Evolutionary conservation across 1,140 invertebrate genomes (phyloP).

Genomic region (Holotrichia oblita): DNA sequence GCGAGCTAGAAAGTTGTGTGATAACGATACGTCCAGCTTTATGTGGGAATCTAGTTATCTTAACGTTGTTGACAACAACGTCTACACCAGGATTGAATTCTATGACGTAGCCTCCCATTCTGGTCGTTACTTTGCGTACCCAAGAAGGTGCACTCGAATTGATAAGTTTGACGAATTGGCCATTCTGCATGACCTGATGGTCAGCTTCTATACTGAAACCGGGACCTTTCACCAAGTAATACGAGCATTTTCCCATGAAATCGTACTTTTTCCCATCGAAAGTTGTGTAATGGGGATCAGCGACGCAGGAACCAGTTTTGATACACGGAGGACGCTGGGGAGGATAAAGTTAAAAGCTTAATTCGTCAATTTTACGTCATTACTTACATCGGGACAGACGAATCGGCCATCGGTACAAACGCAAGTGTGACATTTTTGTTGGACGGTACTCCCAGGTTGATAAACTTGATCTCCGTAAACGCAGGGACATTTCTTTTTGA

Average conservation of each 20-base stretch:
- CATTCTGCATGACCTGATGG: neutral
- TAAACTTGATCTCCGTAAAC: slow-evolving; percentile 76
- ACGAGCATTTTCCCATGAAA: slow-evolving; percentile 90
- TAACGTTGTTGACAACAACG: neutral
- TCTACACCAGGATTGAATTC: neutral
- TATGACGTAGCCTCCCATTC: neutral
- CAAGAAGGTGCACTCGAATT: neutral
- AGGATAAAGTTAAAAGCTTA: too few relatives aligned
- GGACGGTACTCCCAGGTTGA: slow-evolving; percentile 73
- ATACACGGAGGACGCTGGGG: neutral
- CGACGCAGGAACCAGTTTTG: slow-evolving; percentile 68
- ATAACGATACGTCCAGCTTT: neutral
- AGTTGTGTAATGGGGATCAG: slow-evolving; percentile 89
- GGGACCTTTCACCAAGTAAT: slow-evolving; percentile 68
- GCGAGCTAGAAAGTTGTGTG: neutral
- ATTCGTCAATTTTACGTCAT: too few relatives aligned
- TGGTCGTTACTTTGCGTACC: neutral
- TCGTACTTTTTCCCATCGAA: slow-evolving; percentile 86
- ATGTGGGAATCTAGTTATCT: neutral
- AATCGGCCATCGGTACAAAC: slow-evolving; percentile 78
- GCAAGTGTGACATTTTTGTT: slow-evolving; percentile 87
- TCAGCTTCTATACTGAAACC: neutral
- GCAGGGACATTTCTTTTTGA: slow-evolving; percentile 78
- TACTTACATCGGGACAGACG: slow-evolving; percentile 73
- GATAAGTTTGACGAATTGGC: neutral